Evolutionary conservation across 2,797 vertebrate genomes (phyloP).

Genomic region (Rhinella marina): DNA sequence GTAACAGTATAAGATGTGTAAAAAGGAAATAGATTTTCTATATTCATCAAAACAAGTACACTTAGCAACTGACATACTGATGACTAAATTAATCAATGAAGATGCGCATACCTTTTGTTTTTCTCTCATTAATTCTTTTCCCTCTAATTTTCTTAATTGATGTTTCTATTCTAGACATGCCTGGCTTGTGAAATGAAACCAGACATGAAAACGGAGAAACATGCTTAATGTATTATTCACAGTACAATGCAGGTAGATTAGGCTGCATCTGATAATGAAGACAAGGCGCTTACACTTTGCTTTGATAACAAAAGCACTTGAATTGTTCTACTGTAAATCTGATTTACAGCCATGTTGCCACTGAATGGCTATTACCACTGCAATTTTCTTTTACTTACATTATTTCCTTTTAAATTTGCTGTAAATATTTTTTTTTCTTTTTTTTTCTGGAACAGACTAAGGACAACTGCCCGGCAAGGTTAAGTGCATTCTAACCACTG

Average conservation of each 20-base stretch:
- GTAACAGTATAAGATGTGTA: conserved; percentile 28
- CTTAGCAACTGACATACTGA: conserved; percentile 29
- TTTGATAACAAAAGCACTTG: conserved; percentile 57
- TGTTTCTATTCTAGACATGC: conserved; percentile 61
- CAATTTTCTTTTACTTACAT: conserved; percentile 77
- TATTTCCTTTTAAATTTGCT: conserved; percentile 75
- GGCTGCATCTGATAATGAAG: conserved; percentile 34
- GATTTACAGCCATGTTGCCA: conserved; percentile 64
- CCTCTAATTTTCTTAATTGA: conserved; percentile 61
- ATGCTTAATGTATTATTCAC: conserved; percentile 35
- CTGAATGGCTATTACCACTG: conserved; percentile 74
- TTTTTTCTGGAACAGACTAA: conserved; percentile 70
- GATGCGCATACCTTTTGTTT: conserved; percentile 60
- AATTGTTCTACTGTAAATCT: conserved; percentile 37
- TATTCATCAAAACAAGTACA: conserved; percentile 17
- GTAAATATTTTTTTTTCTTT: conserved; percentile 69
- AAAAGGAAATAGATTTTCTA: conserved; percentile 33
- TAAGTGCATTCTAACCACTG: conserved; percentile 81
- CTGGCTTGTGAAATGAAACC: conserved; percentile 57
- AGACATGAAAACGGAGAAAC: conserved; percentile 36
- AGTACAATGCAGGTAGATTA: conserved; percentile 35
- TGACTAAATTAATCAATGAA: conserved; percentile 55
- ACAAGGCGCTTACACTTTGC: conserved; percentile 55
- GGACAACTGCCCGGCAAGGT: conserved; percentile 80
- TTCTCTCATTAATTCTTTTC: conserved; percentile 60